Evolutionary conservation across 2,113 vertebrate genomes (phyloP).

Genomic region (Mobula birostris): DNA sequence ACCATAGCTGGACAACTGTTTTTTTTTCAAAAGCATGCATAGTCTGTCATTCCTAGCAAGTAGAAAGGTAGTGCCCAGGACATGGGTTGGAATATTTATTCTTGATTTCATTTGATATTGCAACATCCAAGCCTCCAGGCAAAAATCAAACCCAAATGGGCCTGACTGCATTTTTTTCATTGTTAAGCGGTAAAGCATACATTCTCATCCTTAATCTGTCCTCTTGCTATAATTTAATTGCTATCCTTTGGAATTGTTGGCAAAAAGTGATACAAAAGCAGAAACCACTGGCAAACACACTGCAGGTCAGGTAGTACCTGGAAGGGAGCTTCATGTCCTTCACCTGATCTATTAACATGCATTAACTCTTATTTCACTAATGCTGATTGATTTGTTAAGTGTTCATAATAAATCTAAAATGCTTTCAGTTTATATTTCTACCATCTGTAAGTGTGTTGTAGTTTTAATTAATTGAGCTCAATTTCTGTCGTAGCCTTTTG

Average conservation of each 20-base stretch:
- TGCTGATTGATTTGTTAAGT: neutral
- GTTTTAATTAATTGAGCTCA: neutral
- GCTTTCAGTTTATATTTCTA: neutral
- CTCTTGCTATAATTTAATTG: neutral
- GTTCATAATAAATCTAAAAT: neutral
- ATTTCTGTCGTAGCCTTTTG: neutral
- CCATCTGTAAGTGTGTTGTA: neutral
- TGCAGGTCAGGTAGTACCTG: neutral
- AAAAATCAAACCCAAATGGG: neutral
- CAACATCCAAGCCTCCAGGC: neutral
- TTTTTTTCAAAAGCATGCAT: neutral
- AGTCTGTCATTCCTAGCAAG: neutral
- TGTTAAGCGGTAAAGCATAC: neutral
- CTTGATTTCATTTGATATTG: neutral
- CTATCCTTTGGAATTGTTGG: neutral
- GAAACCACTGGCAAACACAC: neutral
- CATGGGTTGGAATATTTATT: neutral
- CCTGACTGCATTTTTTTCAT: neutral
- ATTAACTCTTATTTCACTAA: too few relatives aligned
- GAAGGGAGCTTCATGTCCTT: neutral
- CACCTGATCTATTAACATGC: neutral
- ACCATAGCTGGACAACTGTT: neutral
- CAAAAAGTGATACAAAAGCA: neutral
- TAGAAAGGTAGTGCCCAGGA: too few relatives aligned
- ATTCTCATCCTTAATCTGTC: neutral